phyloP scores from a whole-genome alignment of 2,888 invertebrate species.

The Agriopis aurantiaria region DNA sequence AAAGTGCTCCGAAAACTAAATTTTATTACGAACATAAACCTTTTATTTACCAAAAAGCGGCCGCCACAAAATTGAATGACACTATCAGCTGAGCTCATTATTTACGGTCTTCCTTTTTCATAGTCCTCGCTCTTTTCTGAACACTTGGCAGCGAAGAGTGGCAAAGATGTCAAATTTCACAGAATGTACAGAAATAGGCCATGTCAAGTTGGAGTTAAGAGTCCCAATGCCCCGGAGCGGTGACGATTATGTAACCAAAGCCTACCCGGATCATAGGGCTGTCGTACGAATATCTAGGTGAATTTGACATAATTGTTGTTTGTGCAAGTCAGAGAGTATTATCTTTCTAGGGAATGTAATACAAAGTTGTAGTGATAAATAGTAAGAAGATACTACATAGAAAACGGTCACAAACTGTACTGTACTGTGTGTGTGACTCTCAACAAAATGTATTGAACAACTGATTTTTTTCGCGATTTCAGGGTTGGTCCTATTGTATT shows the following conservation, averaged over 20 bases:
- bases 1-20: conserved; percentile 13
- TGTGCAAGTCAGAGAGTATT: neutral
- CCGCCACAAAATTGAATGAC: conserved; percentile 36
- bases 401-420: no score
- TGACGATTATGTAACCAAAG: conserved; percentile 80
- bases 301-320: conserved; percentile 5
- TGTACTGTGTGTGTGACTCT: no score
- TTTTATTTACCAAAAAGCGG: conserved; percentile 41
- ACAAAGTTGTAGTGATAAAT: no score
- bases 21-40: conserved; percentile 35
- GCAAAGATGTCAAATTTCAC: conserved; percentile 74
- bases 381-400: no score
- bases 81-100: conserved; percentile 43
- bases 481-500: no score
- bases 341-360: neutral
- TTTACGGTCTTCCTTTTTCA: conserved; percentile 44
- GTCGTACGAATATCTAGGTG: conserved; percentile 41
- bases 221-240: conserved; percentile 73
- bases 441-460: no score
- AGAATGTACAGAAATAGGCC: conserved; percentile 79
- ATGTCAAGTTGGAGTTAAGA: conserved; percentile 81
- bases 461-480: no score
- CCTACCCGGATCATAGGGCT: conserved; percentile 65
- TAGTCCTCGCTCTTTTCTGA: conserved; percentile 51
- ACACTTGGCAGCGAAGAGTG: conserved; percentile 53